Percentiles rank a stretch among this genome's conserved stretches.
Conservation (phyloP, 1,140 invertebrate species). For the Epicauta chinensis region DNA sequence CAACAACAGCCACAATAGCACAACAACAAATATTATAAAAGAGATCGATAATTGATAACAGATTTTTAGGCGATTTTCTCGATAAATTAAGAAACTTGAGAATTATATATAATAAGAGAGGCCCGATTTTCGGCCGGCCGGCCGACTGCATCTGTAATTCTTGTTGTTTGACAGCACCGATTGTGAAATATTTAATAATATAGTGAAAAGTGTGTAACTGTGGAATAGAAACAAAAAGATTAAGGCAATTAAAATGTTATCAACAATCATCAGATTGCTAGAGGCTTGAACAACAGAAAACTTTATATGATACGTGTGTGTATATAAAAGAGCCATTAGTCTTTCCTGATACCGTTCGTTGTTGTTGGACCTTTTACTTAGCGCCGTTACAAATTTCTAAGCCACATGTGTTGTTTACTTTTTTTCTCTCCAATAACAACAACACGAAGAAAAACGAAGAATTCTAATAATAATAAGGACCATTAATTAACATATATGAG, state of each 20-base stretch:
- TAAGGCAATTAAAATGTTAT: slow-evolving; percentile 15
- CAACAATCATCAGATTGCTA: slow-evolving; percentile 12
- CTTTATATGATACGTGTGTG: too few relatives aligned
- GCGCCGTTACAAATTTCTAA: slow-evolving; percentile 17
- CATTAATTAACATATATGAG: slow-evolving; percentile 15
- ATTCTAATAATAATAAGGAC: slow-evolving; percentile 7
- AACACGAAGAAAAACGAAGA: too few relatives aligned
- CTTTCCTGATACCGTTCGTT: slow-evolving; percentile 13
- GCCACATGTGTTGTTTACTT: slow-evolving; percentile 15
- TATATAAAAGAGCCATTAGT: slow-evolving; percentile 16
- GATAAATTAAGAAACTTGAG: too few relatives aligned
- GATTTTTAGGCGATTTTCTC: too few relatives aligned
- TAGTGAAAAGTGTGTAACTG: slow-evolving; percentile 6
- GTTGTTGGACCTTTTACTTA: slow-evolving; percentile 10
- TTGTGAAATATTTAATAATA: slow-evolving; percentile 14
- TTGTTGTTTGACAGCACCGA: too few relatives aligned
- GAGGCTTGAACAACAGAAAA: slow-evolving; percentile 2
- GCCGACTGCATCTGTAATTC: too few relatives aligned
- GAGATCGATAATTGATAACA: too few relatives aligned
- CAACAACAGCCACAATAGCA: too few relatives aligned
- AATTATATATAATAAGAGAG: too few relatives aligned
- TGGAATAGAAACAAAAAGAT: slow-evolving; percentile 6
- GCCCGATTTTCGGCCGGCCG: too few relatives aligned
- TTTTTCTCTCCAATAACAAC: slow-evolving; percentile 8
- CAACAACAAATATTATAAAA: too few relatives aligned